Conservation (phyloP, 2,113 vertebrate species). For the Pipra filicauda region DNA sequence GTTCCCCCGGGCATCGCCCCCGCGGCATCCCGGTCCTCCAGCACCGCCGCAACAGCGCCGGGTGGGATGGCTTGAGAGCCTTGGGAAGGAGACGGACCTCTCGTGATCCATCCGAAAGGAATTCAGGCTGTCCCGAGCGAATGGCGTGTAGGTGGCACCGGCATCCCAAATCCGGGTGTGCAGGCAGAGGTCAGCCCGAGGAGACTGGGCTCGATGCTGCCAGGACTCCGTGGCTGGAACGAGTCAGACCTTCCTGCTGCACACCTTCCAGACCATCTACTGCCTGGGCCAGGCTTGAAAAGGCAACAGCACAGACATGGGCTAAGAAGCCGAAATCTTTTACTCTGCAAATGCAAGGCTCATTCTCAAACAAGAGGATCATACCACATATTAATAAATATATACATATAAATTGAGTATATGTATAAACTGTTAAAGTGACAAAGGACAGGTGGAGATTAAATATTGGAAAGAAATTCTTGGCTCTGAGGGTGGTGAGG, state of each 20-base stretch:
- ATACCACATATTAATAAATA: background rate
- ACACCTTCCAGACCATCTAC: fast-evolving
- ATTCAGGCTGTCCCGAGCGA: background rate
- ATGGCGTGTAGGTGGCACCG: fast-evolving
- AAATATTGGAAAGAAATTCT: background rate
- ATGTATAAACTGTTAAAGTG: too few relatives aligned
- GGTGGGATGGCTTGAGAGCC: background rate
- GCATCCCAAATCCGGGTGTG: fast-evolving
- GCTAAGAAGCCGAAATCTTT: background rate
- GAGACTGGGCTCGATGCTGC: background rate
- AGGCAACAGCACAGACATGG: fast-evolving
- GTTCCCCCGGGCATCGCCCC: background rate
- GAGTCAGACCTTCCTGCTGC: fast-evolving
- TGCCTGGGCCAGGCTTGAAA: background rate
- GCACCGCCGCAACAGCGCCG: background rate
- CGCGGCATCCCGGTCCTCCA: background rate
- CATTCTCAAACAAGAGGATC: background rate
- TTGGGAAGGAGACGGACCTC: background rate
- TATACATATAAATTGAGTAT: background rate
- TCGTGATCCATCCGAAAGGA: background rate
- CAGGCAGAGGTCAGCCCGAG: background rate
- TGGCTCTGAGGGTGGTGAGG: background rate
- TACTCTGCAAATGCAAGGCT: fast-evolving
- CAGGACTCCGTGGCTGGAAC: background rate
- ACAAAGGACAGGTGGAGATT: background rate